Conservation (phyloP, 2,888 invertebrate genomes). For the Ischnus inquisitorius region DNA sequence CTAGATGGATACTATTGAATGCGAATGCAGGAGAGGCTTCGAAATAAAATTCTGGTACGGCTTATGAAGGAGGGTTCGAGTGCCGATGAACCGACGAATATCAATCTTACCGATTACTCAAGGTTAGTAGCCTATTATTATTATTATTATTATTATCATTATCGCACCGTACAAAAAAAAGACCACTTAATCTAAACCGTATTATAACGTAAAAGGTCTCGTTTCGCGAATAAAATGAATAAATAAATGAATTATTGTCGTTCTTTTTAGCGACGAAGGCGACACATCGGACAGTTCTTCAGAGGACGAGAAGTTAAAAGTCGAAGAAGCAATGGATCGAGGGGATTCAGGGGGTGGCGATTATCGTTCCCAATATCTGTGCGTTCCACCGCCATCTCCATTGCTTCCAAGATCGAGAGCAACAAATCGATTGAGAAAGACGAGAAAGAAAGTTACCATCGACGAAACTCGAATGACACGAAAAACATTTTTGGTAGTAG, state of each 20-base stretch:
- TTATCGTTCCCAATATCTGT: slow-evolving; percentile 81
- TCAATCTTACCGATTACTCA: slow-evolving; percentile 94
- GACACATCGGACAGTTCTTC: slow-evolving; percentile 91
- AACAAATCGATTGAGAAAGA: slow-evolving; percentile 74
- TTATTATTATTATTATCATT: not conserved
- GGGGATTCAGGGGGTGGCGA: slow-evolving; percentile 64
- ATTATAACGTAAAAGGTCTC: no score
- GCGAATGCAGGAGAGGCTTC: slow-evolving; percentile 89
- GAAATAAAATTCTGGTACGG: slow-evolving; percentile 93
- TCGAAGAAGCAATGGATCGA: slow-evolving; percentile 78
- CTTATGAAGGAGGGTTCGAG: slow-evolving; percentile 94
- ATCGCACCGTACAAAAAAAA: no score
- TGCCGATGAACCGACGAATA: slow-evolving; percentile 95
- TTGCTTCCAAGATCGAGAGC: slow-evolving; percentile 85
- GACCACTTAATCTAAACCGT: no score
- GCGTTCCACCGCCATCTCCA: slow-evolving; percentile 91
- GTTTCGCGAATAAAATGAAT: no score
- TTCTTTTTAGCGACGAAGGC: slow-evolving; percentile 90
- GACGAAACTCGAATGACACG: slow-evolving; percentile 72
- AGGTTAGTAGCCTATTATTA: slow-evolving; percentile 87
- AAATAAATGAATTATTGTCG: no score
- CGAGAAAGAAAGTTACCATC: slow-evolving; percentile 69
- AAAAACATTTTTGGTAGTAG: slow-evolving; percentile 73
- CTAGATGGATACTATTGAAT: slow-evolving; percentile 49
- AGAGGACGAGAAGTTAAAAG: slow-evolving; percentile 85